These are phyloP conservation scores for Parazoanthus swiftii DNA, from an alignment of 92 coral and sea anemone species.

Conservation along the genomic window DNA sequence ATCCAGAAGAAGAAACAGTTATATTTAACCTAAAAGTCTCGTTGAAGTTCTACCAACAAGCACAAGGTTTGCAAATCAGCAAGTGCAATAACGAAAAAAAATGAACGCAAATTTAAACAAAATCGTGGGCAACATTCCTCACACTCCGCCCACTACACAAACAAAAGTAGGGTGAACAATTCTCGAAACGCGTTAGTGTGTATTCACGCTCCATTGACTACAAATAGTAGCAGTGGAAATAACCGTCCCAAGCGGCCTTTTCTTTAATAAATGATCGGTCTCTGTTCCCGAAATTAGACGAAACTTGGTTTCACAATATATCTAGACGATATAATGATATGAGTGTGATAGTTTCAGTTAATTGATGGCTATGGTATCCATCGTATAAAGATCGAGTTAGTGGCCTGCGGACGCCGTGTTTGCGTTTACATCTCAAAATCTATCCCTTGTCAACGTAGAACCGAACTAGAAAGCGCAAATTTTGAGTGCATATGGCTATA, in stretches of 20 bases:
- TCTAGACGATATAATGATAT: background rate
- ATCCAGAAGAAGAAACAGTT: background rate
- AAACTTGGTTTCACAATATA: slow-evolving; percentile 41
- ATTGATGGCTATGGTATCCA: background rate
- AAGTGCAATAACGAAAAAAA: background rate
- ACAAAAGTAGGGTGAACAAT: background rate
- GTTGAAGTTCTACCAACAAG: background rate
- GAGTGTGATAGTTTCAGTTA: background rate
- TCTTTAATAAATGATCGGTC: slow-evolving; percentile 22
- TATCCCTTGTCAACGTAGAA: slow-evolving; percentile 40
- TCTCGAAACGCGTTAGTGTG: background rate
- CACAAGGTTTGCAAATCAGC: background rate
- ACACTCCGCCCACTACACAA: background rate
- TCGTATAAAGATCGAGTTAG: slow-evolving; percentile 11
- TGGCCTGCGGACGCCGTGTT: slow-evolving; percentile 63
- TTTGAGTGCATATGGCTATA: slow-evolving; percentile 43
- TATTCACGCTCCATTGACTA: background rate
- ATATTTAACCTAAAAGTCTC: background rate
- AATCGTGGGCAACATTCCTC: background rate
- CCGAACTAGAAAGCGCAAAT: slow-evolving; percentile 34
- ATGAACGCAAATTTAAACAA: background rate
- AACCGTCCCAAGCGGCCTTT: background rate
- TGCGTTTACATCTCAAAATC: slow-evolving; percentile 40
- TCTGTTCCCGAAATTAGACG: slow-evolving; percentile 28
- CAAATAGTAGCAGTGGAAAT: background rate